phyloP scores from a whole-genome alignment of 2,797 vertebrate genomes.

The Xenops minutus region DNA sequence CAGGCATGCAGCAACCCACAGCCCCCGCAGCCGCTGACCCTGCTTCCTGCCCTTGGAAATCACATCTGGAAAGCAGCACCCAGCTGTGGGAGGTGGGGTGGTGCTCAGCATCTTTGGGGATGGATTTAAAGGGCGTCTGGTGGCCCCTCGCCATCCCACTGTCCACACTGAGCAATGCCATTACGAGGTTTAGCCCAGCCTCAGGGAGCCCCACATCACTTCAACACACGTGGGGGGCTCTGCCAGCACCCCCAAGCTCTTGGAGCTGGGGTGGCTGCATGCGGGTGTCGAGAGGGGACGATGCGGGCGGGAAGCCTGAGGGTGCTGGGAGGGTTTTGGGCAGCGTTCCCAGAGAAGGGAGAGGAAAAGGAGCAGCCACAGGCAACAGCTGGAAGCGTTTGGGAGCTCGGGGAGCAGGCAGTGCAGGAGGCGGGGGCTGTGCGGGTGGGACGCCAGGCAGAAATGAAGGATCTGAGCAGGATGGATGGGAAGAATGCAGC shows the following conservation, averaged over 20 bases:
- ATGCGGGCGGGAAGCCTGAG: background rate
- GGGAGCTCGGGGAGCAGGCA: background rate
- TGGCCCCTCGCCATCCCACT: background rate
- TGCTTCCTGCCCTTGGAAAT: background rate
- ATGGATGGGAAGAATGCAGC: background rate
- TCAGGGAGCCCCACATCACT: background rate
- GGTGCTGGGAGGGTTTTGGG: background rate
- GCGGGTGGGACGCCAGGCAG: background rate
- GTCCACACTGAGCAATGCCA: background rate
- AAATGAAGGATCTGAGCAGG: background rate
- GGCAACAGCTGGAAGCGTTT: constrained; percentile 35
- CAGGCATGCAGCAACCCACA: background rate
- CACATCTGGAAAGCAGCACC: constrained; percentile 1
- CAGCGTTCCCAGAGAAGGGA: background rate
- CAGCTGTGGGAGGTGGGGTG: background rate
- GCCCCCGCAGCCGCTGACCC: background rate
- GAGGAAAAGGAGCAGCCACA: background rate
- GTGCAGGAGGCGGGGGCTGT: background rate
- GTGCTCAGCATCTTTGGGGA: background rate
- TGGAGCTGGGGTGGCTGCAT: background rate
- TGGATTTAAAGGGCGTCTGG: background rate
- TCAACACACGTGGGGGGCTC: background rate
- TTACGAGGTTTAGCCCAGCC: background rate
- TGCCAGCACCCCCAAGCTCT: background rate
- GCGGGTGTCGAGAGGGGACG: background rate